phyloP scores from a whole-genome alignment of 2,888 invertebrate genomes.

The Hemithea aestivaria region DNA sequence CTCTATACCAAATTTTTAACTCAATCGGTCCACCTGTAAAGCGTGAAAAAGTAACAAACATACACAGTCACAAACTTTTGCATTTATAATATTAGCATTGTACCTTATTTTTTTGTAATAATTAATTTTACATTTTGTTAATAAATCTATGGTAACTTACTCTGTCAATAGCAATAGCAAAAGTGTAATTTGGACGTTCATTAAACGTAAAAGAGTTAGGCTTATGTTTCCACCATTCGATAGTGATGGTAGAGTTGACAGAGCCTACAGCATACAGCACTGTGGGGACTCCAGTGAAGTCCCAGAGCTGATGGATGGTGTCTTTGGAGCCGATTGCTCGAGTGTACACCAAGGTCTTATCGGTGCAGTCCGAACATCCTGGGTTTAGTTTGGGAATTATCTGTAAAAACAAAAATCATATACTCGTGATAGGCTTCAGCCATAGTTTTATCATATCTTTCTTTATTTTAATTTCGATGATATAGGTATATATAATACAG shows the following conservation, averaged over 20 bases:
- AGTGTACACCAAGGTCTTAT: slow-evolving; percentile 70
- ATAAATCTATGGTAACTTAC: slow-evolving; percentile 59
- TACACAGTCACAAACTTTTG: too few species aligned
- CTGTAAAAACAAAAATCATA: slow-evolving; percentile 38
- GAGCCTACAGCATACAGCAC: slow-evolving; percentile 75
- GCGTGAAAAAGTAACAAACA: too few species aligned
- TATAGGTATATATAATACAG: too few species aligned
- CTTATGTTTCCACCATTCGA: slow-evolving; percentile 62
- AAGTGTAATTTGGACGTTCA: slow-evolving; percentile 60
- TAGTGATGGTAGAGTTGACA: slow-evolving; percentile 57
- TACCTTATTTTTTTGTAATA: too few species aligned
- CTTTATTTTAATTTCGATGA: too few species aligned
- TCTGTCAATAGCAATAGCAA: slow-evolving; percentile 80
- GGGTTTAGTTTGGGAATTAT: slow-evolving; percentile 57
- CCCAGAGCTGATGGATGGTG: slow-evolving; percentile 83
- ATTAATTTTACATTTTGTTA: too few species aligned
- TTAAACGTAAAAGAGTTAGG: too few species aligned
- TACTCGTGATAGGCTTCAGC: too few species aligned
- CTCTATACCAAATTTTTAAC: too few species aligned
- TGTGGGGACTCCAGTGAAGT: slow-evolving; percentile 79
- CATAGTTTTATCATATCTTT: too few species aligned
- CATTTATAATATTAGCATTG: too few species aligned
- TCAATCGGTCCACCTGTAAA: too few species aligned
- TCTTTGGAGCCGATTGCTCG: slow-evolving; percentile 78
- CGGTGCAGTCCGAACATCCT: slow-evolving; percentile 46